Base-by-base conservation (phyloP, 2,113 vertebrate genomes). In the Varanus salvator region DNA sequence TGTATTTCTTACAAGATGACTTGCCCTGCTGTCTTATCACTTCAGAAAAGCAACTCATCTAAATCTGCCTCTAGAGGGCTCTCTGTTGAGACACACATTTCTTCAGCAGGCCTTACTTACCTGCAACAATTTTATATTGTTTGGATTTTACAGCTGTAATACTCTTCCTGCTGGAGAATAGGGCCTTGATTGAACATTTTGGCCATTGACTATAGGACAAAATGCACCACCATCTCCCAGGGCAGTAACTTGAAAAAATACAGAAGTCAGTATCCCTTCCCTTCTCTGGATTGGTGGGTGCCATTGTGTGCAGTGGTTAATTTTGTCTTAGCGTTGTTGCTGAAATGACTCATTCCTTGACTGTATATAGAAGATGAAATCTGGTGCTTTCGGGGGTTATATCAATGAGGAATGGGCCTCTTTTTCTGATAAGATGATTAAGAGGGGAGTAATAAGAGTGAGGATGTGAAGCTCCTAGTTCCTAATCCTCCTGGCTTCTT, bases 361-460 rank as follows among this genome's bases (percentile, higher is more conserved):
- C 92, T 78, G 94, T 94, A 95, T 83, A 66, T 83, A 89, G 31
- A 74, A 95, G 94, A 94, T 96, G 94, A 94, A 83, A 94, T 66
- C 34, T 87, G 25, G 92, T 27, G 72, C 91, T 93, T 0, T 25
- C 90, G 91, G 72, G 86, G 77, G 27, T 81, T 92, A 0, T 89
- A 91, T 89, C 93, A 95, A 94, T 93, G 93, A 92, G 92, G 92
- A 89, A 95, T 96, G 95, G 87, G 60, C 84, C 81, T 94, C 87
- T 94, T 87, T 52, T 86, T 38, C 84, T 85, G 93, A 95, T 94
- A 96, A 88, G 87, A 87, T 90, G 93, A 93, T 94, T 94, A 93
- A 92, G 80, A 91, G 50, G 88, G 96, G 93, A 95, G 94, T 94
- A 87, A 91, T 92, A 86, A 95, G 84, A 93, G 94, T 95, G 95